phyloP scores from a whole-genome alignment of 2,113 vertebrate genomes.

The Laticauda colubrina region DNA sequence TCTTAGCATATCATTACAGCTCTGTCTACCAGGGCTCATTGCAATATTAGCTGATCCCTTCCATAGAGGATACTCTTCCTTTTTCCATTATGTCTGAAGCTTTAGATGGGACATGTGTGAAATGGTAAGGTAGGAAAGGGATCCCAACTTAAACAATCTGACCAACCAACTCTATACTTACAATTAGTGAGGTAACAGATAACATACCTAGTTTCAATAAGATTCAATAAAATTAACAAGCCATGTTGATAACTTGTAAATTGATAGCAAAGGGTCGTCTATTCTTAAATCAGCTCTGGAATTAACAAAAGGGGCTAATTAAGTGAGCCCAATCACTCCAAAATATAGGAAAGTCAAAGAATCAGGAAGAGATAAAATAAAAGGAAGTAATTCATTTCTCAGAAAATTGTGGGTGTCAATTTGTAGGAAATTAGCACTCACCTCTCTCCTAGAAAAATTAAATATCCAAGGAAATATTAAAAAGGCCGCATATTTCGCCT shows the following conservation, averaged over 20 bases:
- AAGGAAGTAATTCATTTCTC: not conserved
- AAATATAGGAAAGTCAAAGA: not conserved
- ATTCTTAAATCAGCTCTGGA: not conserved
- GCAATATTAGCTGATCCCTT: not conserved
- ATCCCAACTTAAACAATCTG: not conserved
- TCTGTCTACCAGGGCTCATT: not conserved
- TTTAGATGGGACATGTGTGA: not conserved
- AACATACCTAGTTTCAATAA: too few relatives aligned
- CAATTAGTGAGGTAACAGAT: not conserved
- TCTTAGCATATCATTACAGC: not conserved
- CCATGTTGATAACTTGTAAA: not conserved
- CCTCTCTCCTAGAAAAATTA: too few relatives aligned
- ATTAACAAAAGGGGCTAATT: not conserved
- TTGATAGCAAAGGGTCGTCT: not conserved
- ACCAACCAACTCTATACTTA: not conserved
- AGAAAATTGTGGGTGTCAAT: not conserved
- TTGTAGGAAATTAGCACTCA: too few relatives aligned
- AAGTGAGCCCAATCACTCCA: not conserved
- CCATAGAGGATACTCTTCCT: not conserved
- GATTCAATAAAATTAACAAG: not conserved
- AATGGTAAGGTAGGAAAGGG: not conserved
- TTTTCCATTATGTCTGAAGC: not conserved
- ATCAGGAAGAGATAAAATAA: not conserved
- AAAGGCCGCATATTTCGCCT: too few relatives aligned
- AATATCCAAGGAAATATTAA: too few relatives aligned